Evolutionary conservation across 2,797 vertebrate species (phyloP).

Genomic region (Hydrophis major): DNA sequence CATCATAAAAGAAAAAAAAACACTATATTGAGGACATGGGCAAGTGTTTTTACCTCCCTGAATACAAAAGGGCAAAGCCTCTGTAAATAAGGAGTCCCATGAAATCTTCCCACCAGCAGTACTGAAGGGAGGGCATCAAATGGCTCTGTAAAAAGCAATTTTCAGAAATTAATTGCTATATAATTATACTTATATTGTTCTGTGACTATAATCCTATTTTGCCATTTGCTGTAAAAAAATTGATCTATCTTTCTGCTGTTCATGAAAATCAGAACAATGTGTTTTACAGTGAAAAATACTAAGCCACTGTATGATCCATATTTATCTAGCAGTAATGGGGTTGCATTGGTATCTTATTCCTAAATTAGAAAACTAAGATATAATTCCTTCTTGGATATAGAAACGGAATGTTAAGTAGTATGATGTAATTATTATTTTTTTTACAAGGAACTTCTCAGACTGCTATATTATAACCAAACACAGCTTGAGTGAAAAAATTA

Average conservation of each 20-base stretch:
- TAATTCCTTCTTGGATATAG: not conserved
- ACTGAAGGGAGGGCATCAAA: not conserved
- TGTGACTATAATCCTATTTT: not conserved
- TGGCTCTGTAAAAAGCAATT: not conserved
- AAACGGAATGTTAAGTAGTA: not conserved
- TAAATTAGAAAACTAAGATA: not conserved
- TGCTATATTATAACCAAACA: not conserved
- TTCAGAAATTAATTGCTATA: not conserved
- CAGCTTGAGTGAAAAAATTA: not conserved
- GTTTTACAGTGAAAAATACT: not conserved
- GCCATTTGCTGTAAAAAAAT: not conserved
- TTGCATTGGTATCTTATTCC: not conserved
- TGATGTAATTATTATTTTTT: not conserved
- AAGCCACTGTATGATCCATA: not conserved
- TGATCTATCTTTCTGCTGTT: not conserved
- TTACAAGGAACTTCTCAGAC: not conserved
- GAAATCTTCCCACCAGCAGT: not conserved
- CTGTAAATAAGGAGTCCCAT: not conserved
- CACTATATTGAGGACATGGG: not conserved
- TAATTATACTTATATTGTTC: not conserved
- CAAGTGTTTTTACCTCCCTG: not conserved
- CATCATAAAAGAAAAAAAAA: not conserved
- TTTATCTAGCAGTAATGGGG: not conserved
- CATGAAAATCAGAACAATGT: not conserved
- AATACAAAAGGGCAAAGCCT: not conserved